Conservation (phyloP, 2,113 vertebrate genomes). For the Takifugu flavidus region DNA sequence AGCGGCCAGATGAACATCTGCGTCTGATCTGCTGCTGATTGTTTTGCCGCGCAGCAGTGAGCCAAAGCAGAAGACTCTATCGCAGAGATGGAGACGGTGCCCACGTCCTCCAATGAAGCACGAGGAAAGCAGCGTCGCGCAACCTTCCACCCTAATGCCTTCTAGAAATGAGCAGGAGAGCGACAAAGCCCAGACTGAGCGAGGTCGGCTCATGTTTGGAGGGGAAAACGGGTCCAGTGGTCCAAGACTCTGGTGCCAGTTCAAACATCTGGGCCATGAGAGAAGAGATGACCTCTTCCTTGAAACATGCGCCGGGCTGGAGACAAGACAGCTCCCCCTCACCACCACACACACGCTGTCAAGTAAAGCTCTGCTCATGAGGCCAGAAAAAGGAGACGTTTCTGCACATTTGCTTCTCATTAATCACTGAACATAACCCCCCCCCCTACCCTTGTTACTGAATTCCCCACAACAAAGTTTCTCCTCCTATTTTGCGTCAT, state of each 20-base stretch:
- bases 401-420: constrained; percentile 13
- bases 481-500: not conserved
- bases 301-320: constrained; percentile 47
- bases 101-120: too few species aligned
- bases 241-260: constrained; percentile 40
- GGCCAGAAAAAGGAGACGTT: constrained; percentile 3
- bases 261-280: constrained; percentile 64
- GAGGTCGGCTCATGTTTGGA: constrained; percentile 28
- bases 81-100: too few species aligned
- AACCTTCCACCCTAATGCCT: not conserved
- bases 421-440: constrained; percentile 28
- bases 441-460: not conserved
- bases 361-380: constrained; percentile 31
- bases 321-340: constrained; percentile 52
- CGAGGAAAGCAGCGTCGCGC: too few species aligned
- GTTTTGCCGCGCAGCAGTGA: not conserved
- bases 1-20: not conserved
- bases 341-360: constrained; percentile 18
- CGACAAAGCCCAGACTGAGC: constrained; percentile 54
- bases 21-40: constrained; percentile 10
- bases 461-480: too few species aligned
- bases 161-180: constrained; percentile 23
- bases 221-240: constrained; percentile 43
- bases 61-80: too few species aligned
- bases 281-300: constrained; percentile 56